Conservation (phyloP, 2,797 vertebrate genomes). For the Paguma larvata region DNA sequence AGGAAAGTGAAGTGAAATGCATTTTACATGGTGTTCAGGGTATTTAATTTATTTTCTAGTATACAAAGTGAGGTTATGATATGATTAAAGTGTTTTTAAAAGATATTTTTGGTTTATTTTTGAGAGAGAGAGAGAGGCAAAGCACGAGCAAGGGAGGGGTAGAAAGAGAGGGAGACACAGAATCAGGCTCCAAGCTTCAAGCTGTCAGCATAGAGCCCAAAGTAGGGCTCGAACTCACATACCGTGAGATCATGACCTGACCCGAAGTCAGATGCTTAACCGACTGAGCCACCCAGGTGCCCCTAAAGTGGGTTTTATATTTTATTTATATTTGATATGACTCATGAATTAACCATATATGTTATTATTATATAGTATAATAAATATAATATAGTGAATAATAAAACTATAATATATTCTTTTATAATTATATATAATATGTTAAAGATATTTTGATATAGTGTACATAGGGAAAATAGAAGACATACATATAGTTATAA, state of each 20-base stretch:
- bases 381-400: background rate
- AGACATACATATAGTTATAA: background rate
- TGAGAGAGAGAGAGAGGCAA: no score
- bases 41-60: background rate
- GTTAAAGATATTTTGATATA: background rate
- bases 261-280: no score
- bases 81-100: background rate
- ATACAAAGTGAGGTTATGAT: background rate
- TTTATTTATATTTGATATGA: background rate
- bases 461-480: no score
- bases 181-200: no score
- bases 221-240: no score
- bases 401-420: background rate
- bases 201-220: no score
- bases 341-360: background rate
- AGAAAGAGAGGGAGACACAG: no score
- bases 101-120: no score
- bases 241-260: no score
- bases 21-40: background rate
- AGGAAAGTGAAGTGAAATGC: background rate
- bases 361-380: background rate
- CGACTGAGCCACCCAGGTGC: no score
- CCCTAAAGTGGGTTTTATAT: no score
- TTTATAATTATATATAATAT: background rate
- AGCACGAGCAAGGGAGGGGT: no score